Base-by-base conservation (phyloP, 1,140 invertebrate species). In the Harpegnathos saltator region DNA sequence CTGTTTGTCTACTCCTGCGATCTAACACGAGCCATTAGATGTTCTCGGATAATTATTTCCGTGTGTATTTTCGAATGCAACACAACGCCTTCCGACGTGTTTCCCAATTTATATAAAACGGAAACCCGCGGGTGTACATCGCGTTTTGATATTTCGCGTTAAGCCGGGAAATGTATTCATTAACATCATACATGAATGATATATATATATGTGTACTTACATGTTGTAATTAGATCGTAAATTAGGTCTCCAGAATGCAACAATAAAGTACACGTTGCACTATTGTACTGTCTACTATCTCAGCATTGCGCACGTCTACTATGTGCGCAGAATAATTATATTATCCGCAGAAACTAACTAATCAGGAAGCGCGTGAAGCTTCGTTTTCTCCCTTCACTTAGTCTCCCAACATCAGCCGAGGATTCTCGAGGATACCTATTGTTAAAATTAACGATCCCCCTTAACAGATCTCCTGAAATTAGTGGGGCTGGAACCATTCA, bases 141-240 rank as follows among this genome's bases (percentile, higher is more conserved):
- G 14, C 44, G 44, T 63, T 63, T 22, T 50, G 38, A 9, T 75
- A 77, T 66, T 77, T 66, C 19, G 61, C 54, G 29, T 56, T 66
- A 66, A 77, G n/a, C 5, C 15, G n/a, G 73, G 52, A 63, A 77
- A 77, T 11, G 65, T 38, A 12, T 22, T 62, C 44, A 3, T 62
- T 66, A 66, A 38, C 17, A 66, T 66, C 38, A 77, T 22, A 56
- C 5, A 66, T 77, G 62, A 48, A 66, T 56, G 48, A 56, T 38
- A 59, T 44, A 66, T 77, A 65, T 65, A 66, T 61, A 77, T 65
- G 62, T 38, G 44, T 44, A 66, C 66, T 77, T 65, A 66, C 73
- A 77, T 65, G 62, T 66, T 26, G 74, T 77, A 77, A 77, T 66
- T 66, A 50, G 73, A 66, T 77, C 44, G 17, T 77, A 66, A 77